phyloP scores from a whole-genome alignment of 2,113 vertebrate species.

The Thalassarche chlororhynchos region DNA sequence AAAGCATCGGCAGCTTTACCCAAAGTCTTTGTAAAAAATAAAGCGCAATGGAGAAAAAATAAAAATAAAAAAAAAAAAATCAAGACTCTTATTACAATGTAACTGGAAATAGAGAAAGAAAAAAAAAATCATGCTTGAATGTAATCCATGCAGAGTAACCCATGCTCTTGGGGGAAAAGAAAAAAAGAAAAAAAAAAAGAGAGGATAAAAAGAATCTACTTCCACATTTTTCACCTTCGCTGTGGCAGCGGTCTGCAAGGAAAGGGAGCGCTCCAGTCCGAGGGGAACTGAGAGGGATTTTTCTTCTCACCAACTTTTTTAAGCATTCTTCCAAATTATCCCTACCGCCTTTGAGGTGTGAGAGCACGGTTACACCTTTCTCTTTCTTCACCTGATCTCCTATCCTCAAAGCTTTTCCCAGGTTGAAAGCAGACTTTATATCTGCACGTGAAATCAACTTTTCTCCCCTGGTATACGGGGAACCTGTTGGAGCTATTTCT shows the following conservation, averaged over 20 bases:
- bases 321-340: too few species aligned
- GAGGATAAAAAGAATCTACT: background rate
- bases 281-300: background rate
- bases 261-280: background rate
- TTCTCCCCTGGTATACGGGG: background rate
- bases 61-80: background rate
- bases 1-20: background rate
- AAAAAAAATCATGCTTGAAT: background rate
- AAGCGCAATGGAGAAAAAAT: background rate
- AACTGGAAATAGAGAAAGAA: background rate
- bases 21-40: background rate
- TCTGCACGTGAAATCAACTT: too few species aligned
- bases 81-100: background rate
- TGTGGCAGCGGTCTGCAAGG: background rate
- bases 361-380: background rate
- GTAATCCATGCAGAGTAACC: background rate
- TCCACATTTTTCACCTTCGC: background rate
- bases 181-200: background rate
- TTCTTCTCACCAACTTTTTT: accelerated
- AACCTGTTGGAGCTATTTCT: background rate
- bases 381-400: background rate
- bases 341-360: background rate
- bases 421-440: background rate
- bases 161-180: background rate
- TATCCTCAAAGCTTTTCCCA: background rate